A percentile compares a stretch with the other conserved stretches of the same genome.
phyloP scores from a whole-genome alignment of 1,140 invertebrate genomes.

The Pectinophora gossypiella region DNA sequence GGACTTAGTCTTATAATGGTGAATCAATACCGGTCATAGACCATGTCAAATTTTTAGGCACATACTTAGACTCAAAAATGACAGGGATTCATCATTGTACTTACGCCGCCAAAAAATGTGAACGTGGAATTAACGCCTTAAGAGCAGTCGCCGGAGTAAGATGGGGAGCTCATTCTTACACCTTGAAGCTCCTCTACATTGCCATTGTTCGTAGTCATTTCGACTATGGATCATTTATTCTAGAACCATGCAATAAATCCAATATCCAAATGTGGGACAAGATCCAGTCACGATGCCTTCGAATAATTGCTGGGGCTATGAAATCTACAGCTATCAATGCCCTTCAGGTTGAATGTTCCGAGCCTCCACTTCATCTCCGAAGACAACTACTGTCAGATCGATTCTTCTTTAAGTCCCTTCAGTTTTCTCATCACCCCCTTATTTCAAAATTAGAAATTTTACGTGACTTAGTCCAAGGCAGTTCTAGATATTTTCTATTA shows the following conservation, averaged over 20 bases:
- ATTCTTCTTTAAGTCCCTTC: not conserved
- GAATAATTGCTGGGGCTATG: constrained; percentile 6
- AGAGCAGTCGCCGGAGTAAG: not conserved
- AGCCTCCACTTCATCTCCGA: not conserved
- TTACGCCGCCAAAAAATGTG: not conserved
- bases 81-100: not conserved
- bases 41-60: constrained; percentile 4
- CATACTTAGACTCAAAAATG: constrained; percentile 1
- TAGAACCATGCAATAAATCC: not conserved
- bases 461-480: not conserved
- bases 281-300: not conserved
- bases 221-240: constrained; percentile 4
- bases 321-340: constrained; percentile 10
- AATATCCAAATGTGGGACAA: not conserved
- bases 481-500: not conserved
- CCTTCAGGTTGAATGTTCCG: constrained; percentile 5
- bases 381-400: constrained; percentile 3
- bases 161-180: constrained; percentile 8
- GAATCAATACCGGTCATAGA: not conserved
- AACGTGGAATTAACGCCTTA: not conserved
- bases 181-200: constrained; percentile 6
- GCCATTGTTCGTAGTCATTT: constrained; percentile 8
- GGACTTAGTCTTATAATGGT: not conserved
- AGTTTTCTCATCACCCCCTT: not conserved
- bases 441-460: not conserved